Evolutionary conservation across 2,113 vertebrate genomes (phyloP).

Genomic region (Perca schrenkii): DNA sequence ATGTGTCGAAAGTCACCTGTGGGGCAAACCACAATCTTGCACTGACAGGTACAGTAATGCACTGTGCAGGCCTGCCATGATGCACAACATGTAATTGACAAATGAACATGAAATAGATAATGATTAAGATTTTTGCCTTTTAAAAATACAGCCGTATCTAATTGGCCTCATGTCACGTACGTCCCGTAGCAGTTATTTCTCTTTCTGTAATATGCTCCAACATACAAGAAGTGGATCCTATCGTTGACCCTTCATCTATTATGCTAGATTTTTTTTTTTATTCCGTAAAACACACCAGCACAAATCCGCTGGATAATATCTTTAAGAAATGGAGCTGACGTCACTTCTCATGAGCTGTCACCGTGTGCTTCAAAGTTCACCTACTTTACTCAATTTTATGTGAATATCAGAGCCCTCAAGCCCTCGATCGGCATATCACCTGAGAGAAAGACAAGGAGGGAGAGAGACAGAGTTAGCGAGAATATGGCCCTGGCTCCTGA

Average conservation of each 20-base stretch:
- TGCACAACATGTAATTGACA: not conserved
- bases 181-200: not conserved
- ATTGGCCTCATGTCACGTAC: not conserved
- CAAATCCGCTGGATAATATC: conserved; percentile 20
- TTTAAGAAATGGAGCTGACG: conserved; percentile 29
- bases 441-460: conserved; percentile 68
- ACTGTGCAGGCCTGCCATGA: not conserved
- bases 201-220: not conserved
- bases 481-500: conserved; percentile 97
- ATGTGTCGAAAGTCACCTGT: conserved; percentile 66
- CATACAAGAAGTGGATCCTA: not conserved
- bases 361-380: conserved; percentile 88
- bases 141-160: not conserved
- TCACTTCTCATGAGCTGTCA: conserved; percentile 61
- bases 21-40: conserved; percentile 70
- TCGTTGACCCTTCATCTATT: not conserved
- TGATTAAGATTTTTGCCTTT: not conserved
- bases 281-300: not conserved
- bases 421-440: conserved; percentile 74
- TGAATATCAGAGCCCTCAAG: conserved; percentile 88
- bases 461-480: conserved; percentile 79
- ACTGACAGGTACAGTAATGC: conserved; percentile 66
- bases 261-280: not conserved
- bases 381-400: conserved; percentile 91
- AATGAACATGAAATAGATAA: not conserved